A percentile compares a stretch with the other conserved stretches of the same genome.
phyloP scores from a whole-genome alignment of 1,140 invertebrate genomes.

The Scaptodrosophila lebanonensis region DNA sequence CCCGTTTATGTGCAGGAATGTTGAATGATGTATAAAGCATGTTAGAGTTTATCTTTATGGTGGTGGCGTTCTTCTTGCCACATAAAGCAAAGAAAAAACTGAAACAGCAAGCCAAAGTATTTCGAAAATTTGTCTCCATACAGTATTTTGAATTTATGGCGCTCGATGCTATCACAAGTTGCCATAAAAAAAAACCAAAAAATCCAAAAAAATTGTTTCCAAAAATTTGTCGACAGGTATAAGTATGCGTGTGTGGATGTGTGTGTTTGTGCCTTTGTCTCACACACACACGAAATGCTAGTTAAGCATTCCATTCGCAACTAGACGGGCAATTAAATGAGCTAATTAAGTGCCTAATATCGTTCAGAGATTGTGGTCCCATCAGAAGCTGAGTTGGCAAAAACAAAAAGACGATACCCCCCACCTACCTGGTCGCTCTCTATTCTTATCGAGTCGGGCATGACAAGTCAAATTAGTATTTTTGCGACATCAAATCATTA shows the following conservation, averaged over 20 bases:
- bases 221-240: constrained; percentile 4
- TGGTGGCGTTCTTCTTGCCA: constrained; percentile 58
- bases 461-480: too few relatives aligned
- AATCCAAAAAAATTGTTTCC: not conserved
- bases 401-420: too few relatives aligned
- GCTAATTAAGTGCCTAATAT: constrained; percentile 44
- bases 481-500: too few relatives aligned
- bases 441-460: too few relatives aligned
- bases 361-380: constrained; percentile 36
- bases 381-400: too few relatives aligned
- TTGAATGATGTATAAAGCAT: constrained; percentile 76
- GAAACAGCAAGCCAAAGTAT: constrained; percentile 44
- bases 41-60: constrained; percentile 75
- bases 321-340: constrained; percentile 10
- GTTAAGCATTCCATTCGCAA: constrained; percentile 15
- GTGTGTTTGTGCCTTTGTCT: too few relatives aligned
- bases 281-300: not conserved
- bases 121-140: constrained; percentile 63
- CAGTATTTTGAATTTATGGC: constrained; percentile 61
- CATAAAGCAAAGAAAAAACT: constrained; percentile 18
- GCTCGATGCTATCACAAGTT: constrained; percentile 61
- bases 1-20: constrained; percentile 69
- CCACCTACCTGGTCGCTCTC: too few relatives aligned
- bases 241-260: too few relatives aligned
- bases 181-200: constrained; percentile 11